A percentile compares a stretch with the other conserved stretches of the same genome.
phyloP scores from a whole-genome alignment of 2,797 vertebrate species.

The Amphiprion clarkii region DNA sequence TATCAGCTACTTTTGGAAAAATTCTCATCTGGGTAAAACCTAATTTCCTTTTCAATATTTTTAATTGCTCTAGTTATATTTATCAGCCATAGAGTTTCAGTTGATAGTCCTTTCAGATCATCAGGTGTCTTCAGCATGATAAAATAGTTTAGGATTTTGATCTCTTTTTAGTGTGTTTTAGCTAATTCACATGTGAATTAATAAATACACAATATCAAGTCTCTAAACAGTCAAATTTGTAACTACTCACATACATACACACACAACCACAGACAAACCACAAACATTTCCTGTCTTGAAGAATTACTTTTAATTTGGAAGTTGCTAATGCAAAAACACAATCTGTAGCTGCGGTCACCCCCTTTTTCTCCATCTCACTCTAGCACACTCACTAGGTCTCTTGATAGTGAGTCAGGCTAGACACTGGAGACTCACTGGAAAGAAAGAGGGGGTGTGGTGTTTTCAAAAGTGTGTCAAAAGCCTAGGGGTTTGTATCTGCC shows the following conservation, averaged over 20 bases:
- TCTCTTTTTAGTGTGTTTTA: not conserved
- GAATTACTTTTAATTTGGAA: constrained; percentile 50
- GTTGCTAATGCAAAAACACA: constrained; percentile 40
- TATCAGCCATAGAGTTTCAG: not conserved
- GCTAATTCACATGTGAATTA: constrained; percentile 12
- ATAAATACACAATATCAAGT: not conserved
- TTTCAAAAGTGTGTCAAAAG: constrained; percentile 95
- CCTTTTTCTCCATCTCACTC: constrained; percentile 31
- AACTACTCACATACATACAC: not conserved
- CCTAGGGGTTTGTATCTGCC: constrained; percentile 92
- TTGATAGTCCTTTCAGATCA: constrained; percentile 9
- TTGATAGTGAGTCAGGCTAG: constrained; percentile 84
- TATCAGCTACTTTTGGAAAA: constrained; percentile 1
- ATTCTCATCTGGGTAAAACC: not conserved
- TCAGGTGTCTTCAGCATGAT: constrained; percentile 2
- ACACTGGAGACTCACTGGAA: constrained; percentile 88
- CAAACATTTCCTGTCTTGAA: constrained; percentile 12
- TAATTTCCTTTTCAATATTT: not conserved
- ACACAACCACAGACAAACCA: constrained; percentile 14
- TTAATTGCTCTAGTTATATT: not conserved
- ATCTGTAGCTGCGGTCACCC: constrained; percentile 38
- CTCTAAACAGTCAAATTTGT: constrained; percentile 6
- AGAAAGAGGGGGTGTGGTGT: constrained; percentile 88
- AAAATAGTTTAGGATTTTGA: constrained; percentile 8
- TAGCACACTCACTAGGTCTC: constrained; percentile 39